These are phyloP conservation scores for Onychostoma macrolepis DNA, from an alignment of 2,113 vertebrate genomes.

Conservation along the genomic window DNA sequence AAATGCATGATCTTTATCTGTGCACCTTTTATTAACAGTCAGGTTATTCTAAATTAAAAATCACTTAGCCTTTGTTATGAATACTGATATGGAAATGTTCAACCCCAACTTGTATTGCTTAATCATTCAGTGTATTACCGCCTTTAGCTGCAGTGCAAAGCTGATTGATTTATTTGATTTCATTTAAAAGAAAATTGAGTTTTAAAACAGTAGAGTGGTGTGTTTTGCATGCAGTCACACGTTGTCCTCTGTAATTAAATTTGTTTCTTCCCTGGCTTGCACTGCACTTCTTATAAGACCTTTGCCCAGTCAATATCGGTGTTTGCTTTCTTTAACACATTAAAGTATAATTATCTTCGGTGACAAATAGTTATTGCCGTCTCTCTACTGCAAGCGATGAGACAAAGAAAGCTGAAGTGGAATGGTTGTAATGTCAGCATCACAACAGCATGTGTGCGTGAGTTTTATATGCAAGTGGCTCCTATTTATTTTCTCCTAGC, in stretches of 20 bases:
- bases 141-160: background rate
- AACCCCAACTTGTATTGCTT: background rate
- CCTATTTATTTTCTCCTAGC: slow-evolving; percentile 34
- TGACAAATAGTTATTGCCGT: slow-evolving; percentile 9
- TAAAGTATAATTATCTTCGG: slow-evolving; percentile 21
- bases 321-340: slow-evolving; percentile 28
- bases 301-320: slow-evolving; percentile 11
- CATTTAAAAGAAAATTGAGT: background rate
- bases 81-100: background rate
- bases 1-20: background rate
- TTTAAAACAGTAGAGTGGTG: background rate
- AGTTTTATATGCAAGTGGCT: slow-evolving; percentile 48
- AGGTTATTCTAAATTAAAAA: background rate
- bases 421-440: background rate
- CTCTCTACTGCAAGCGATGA: background rate
- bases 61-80: background rate
- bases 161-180: background rate
- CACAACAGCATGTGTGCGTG: background rate
- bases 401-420: background rate
- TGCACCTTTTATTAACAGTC: background rate
- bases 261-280: background rate
- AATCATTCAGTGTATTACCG: background rate
- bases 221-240: background rate
- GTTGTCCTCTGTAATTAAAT: slow-evolving; percentile 8
- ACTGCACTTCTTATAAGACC: background rate